Conservation (phyloP, 2,113 vertebrate genomes). For the Patagioenas fasciata region DNA sequence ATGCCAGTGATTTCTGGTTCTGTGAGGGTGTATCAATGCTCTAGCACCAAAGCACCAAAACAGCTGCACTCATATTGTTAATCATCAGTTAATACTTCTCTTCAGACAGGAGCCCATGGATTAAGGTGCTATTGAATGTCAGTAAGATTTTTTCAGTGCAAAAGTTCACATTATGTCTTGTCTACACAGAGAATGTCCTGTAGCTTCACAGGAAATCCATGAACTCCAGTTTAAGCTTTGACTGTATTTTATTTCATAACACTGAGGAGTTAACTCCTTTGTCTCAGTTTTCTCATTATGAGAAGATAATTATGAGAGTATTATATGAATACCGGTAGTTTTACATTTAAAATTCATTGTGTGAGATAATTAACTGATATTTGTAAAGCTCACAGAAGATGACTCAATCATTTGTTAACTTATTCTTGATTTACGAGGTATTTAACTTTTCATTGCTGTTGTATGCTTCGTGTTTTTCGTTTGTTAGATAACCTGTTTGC, state of each 20-base stretch:
- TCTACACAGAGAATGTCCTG: neutral
- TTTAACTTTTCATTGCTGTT: neutral
- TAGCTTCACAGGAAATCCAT: neutral
- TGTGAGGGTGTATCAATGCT: neutral
- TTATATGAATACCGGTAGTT: neutral
- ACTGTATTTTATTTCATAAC: neutral
- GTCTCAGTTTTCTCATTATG: neutral
- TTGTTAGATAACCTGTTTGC: neutral
- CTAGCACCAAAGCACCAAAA: neutral
- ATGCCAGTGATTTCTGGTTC: neutral
- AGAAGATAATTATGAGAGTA: neutral
- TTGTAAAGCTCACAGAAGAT: neutral
- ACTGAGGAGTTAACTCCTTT: neutral
- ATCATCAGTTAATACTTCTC: neutral
- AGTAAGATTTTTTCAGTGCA: neutral
- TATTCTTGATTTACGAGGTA: neutral
- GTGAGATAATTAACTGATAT: neutral
- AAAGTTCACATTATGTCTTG: neutral
- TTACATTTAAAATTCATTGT: neutral
- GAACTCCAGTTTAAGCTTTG: neutral
- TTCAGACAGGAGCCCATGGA: neutral
- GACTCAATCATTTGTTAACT: neutral
- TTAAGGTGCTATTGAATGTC: neutral
- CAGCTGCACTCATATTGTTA: neutral
- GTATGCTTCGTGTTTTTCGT: neutral